Percentiles rank a stretch among this genome's conserved stretches.
Evolutionary conservation across 92 coral and sea anemone species (phyloP).

Genomic region (Paramuricea clavata): DNA sequence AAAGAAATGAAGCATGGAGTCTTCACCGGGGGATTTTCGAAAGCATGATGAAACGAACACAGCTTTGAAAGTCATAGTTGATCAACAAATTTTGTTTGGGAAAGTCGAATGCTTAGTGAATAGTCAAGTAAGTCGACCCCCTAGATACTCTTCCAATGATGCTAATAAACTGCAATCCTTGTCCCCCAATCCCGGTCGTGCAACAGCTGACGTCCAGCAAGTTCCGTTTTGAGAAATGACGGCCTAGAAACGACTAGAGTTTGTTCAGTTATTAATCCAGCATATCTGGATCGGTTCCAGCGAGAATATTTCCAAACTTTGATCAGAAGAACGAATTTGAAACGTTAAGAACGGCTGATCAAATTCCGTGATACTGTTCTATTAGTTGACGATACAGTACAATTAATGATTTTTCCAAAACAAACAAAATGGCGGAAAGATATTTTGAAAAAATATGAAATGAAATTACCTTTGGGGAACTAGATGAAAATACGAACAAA

Average conservation of each 20-base stretch:
- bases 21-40: constrained; percentile 60
- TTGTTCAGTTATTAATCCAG: constrained; percentile 43
- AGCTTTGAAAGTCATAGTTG: constrained; percentile 40
- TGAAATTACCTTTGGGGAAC: too few species aligned
- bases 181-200: constrained; percentile 22
- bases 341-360: constrained; percentile 31
- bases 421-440: too few species aligned
- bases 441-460: too few species aligned
- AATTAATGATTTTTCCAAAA: too few species aligned
- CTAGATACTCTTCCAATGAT: constrained; percentile 44
- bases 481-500: too few species aligned
- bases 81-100: constrained; percentile 46
- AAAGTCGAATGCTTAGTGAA: not conserved
- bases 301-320: constrained; percentile 18
- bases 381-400: constrained; percentile 52
- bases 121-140: not conserved
- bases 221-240: too few species aligned
- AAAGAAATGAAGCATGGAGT: constrained; percentile 40
- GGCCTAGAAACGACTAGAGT: constrained; percentile 53
- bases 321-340: constrained; percentile 26
- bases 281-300: constrained; percentile 45
- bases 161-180: constrained; percentile 46
- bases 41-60: constrained; percentile 59
- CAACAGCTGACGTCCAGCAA: too few species aligned
- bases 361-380: constrained; percentile 46